Conservation (phyloP, 2,113 vertebrate species). For the Acanthochromis polyacanthus region DNA sequence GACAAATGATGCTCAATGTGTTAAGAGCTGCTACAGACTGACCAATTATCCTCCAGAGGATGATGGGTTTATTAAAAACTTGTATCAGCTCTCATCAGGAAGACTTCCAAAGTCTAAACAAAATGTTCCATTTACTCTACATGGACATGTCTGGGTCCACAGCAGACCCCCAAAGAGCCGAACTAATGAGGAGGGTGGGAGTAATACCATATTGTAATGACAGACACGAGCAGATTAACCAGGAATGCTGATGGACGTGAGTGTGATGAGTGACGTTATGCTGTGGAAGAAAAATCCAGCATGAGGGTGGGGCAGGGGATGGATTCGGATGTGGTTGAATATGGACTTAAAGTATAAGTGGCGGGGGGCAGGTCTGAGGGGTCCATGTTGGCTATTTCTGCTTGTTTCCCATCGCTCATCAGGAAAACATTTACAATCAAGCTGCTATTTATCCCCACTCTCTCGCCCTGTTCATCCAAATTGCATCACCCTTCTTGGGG, state of each 20-base stretch:
- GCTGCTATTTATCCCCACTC: constrained; percentile 20
- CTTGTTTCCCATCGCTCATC: constrained; percentile 8
- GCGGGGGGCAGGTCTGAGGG: not conserved
- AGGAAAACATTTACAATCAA: constrained; percentile 24
- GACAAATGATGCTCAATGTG: not conserved
- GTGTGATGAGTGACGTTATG: constrained; percentile 53
- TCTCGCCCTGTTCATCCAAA: constrained; percentile 25
- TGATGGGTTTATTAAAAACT: constrained; percentile 49
- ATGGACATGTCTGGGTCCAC: constrained; percentile 55
- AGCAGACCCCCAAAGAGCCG: constrained; percentile 43
- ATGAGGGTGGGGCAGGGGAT: constrained; percentile 1
- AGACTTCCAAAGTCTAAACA: constrained; percentile 38
- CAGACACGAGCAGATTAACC: constrained; percentile 69
- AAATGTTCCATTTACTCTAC: constrained; percentile 60
- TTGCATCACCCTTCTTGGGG: constrained; percentile 64
- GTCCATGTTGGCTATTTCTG: not conserved
- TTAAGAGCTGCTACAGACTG: constrained; percentile 17
- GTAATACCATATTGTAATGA: constrained; percentile 74
- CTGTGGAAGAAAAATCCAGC: constrained; percentile 21
- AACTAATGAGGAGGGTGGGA: constrained; percentile 44
- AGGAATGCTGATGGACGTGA: constrained; percentile 71
- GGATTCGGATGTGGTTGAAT: constrained; percentile 41
- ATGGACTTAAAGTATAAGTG: constrained; percentile 6
- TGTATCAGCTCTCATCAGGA: constrained; percentile 17
- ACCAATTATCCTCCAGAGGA: constrained; percentile 5